Evolutionary conservation across 2,113 vertebrate genomes (phyloP), one percentile per base, ranked within the genome.

Genomic region (Salvator merianae): DNA sequence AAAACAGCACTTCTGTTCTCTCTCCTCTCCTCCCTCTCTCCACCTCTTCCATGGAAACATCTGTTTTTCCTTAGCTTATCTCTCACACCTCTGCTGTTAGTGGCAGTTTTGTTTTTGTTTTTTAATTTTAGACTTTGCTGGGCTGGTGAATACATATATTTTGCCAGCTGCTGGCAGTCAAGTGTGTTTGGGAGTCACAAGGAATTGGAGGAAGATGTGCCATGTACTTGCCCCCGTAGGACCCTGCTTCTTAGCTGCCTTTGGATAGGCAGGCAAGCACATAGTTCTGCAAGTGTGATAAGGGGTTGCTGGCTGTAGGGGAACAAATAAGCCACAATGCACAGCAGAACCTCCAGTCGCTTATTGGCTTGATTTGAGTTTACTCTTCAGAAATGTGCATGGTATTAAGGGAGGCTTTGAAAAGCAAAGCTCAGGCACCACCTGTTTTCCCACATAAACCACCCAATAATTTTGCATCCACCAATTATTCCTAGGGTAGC

Each of bases 71-170:
- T 72, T 79, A 50, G 55, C 83, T 85, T 79, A 79, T 73, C 77
- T 85, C 83, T 85, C 55, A 79, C 76, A 85, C 83, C 71, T 85
- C 77, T 79, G 77, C 69, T 85, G 68, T 79, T 85, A 73, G 68
- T 79, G 55, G 76, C 68, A 79, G 38, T 68, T 53, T 80, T 32
- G 28, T 47, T 76, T 34, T 66, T 38, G 34, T 62, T 73, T 14
- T 40, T 70, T 70, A 66, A 68, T 63, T 78, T 79, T 72, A 65
- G 68, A 72, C 71, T 79, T 71, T 73, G 77, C 47, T 3, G 3
- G 68, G 68, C 77, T 79, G 38, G 55, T 43, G 5, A 47, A 79
- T 73, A 40, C n/a, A 47, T 24, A 36, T 24, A 38, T 85, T 79
- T 65, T 79, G 55, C 77, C 83, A 85, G 76, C 77, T 73, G 68